phyloP scores from a whole-genome alignment of 2,888 invertebrate species.

The Dermolepida albohirtum region DNA sequence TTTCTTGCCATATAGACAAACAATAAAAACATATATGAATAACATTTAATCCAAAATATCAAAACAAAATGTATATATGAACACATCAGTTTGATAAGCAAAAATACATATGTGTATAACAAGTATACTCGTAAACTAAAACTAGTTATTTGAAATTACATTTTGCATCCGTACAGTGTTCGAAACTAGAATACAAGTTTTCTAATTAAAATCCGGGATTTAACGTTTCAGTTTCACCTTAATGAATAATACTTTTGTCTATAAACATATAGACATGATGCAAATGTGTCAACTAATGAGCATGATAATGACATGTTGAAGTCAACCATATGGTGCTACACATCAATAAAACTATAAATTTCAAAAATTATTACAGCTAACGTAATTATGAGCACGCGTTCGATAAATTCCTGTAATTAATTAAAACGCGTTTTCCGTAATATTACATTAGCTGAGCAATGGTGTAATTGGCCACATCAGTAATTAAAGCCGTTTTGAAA shows the following conservation, averaged over 20 bases:
- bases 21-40: too few species aligned
- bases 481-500: slow-evolving; percentile 44
- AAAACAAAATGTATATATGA: too few species aligned
- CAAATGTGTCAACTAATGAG: slow-evolving; percentile 24
- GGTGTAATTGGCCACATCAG: slow-evolving; percentile 46
- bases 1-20: too few species aligned
- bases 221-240: too few species aligned
- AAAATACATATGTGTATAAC: too few species aligned
- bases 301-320: slow-evolving; percentile 22
- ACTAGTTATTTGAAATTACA: too few species aligned
- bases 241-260: not conserved
- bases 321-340: slow-evolving; percentile 13
- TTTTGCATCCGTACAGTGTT: too few species aligned
- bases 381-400: slow-evolving; percentile 29
- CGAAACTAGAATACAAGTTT: too few species aligned
- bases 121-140: too few species aligned
- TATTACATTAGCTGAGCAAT: slow-evolving; percentile 44
- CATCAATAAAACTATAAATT: slow-evolving; percentile 38
- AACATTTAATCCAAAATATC: too few species aligned
- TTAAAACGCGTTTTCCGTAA: slow-evolving; percentile 45
- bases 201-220: too few species aligned
- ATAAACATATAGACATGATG: slow-evolving; percentile 9
- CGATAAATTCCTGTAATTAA: slow-evolving; percentile 46
- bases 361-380: slow-evolving; percentile 34
- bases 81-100: too few species aligned